Evolutionary conservation across 2,797 vertebrate species (phyloP), one percentile per base, ranked within the genome.

Genomic region (Leptoclinus maculatus): DNA sequence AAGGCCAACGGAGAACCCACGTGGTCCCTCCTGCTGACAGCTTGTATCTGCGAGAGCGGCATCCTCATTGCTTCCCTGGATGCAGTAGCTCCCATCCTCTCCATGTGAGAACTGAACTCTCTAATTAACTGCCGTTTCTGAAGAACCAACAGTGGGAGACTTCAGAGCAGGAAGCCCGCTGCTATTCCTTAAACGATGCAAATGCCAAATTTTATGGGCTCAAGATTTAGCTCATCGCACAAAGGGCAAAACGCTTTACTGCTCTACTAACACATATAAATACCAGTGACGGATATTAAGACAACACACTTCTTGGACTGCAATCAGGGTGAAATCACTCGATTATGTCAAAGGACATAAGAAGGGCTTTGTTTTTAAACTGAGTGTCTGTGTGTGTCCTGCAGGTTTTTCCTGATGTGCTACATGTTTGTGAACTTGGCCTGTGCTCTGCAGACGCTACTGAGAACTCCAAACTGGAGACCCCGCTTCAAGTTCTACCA

Each of bases 351-450:
- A 14, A 58, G 59, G 29, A 71, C 21, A 62, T 43, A n/a, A 58
- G 45, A 60, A 5, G 56, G 70, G 21, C 25, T 51, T 34, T 58
- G 34, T 25, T 64, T 70, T 57, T 59, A 63, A 63, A 78, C 6
- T 32, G 29, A 12, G 11, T 60, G 19, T 62, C 5, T 78, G 36
- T 84, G 58, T 76, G 69, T 84, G 17, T 77, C 80, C 74, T 70
- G 57, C 90, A 99, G 98, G 98, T 99, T 99, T 87, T 99, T 99
- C 93, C 93, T 99, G 87, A 99, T 99, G 98, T 99, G 98, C 92
- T 99, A 99, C 94, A 98, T 99, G 98, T 99, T 99, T 29, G 98
- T 99, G 86, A 99, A 99, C 93, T 89, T 99, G 94, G 98, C 98
- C 1, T 99, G 98, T 14, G 98, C 98, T 0, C 95, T 99, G 45